Percentiles rank a stretch among this genome's conserved stretches.
These are phyloP conservation scores for Drosophila teissieri DNA, from an alignment of 1,140 invertebrate genomes.

Conservation along the genomic window DNA sequence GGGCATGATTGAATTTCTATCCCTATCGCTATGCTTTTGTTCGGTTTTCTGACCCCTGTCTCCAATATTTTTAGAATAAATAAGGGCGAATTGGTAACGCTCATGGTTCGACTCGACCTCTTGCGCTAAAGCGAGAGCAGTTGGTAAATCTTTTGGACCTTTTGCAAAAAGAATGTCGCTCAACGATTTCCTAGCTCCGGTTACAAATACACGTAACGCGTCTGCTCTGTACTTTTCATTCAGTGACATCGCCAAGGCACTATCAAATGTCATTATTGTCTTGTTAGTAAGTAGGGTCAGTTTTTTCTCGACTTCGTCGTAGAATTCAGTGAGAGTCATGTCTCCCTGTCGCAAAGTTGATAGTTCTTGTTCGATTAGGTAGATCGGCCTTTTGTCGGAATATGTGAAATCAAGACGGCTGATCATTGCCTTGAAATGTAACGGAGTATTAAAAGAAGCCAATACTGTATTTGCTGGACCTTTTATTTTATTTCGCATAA, in stretches of 20 bases:
- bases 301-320: too few species aligned
- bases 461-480: slow-evolving; percentile 40
- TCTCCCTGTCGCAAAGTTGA: slow-evolving; percentile 21
- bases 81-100: slow-evolving; percentile 7
- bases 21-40: too few species aligned
- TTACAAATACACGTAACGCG: too few species aligned
- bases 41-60: slow-evolving; percentile 8
- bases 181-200: too few species aligned
- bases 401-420: slow-evolving; percentile 23
- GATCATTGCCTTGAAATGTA: slow-evolving; percentile 24
- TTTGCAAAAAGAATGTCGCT: background rate
- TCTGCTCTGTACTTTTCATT: too few species aligned
- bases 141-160: slow-evolving; percentile 7
- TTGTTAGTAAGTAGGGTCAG: too few species aligned
- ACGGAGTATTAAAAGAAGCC: slow-evolving; percentile 20
- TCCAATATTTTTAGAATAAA: slow-evolving; percentile 2
- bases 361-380: slow-evolving; percentile 25
- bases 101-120: slow-evolving; percentile 16
- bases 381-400: slow-evolving; percentile 9
- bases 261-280: too few species aligned
- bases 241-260: too few species aligned
- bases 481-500: slow-evolving; percentile 49
- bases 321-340: slow-evolving; percentile 13
- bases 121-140: slow-evolving; percentile 16
- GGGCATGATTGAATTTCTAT: too few species aligned